Evolutionary conservation across 2,888 invertebrate species (phyloP).

Genomic region (Monochamus alternatus): DNA sequence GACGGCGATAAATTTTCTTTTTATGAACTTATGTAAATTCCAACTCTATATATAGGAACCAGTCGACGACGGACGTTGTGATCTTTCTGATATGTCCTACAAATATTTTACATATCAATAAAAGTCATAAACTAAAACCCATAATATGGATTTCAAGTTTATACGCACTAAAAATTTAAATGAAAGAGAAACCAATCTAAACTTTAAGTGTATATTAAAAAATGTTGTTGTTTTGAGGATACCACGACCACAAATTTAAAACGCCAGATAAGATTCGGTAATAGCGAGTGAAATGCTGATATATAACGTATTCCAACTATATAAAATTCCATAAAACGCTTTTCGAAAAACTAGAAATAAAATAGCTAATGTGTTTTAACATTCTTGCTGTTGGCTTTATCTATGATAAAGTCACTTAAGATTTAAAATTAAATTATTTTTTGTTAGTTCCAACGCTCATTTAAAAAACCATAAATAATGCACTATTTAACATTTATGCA

Average conservation of each 20-base stretch:
- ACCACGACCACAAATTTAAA: slow-evolving; percentile 27
- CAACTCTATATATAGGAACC: slow-evolving; percentile 60
- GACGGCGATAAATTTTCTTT: slow-evolving; percentile 69
- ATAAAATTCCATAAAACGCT: slow-evolving; percentile 15
- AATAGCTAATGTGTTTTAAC: slow-evolving; percentile 23
- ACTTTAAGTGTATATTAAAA: slow-evolving; percentile 32
- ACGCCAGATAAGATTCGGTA: slow-evolving; percentile 34
- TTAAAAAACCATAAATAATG: slow-evolving; percentile 31
- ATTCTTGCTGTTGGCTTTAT: slow-evolving; percentile 31
- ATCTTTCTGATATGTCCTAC: slow-evolving; percentile 32
- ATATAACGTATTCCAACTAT: slow-evolving; percentile 29
- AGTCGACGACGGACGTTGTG: slow-evolving; percentile 43
- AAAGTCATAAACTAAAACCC: slow-evolving; percentile 25
- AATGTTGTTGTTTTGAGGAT: slow-evolving; percentile 27
- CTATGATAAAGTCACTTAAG: slow-evolving; percentile 30
- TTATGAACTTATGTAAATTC: slow-evolving; percentile 65
- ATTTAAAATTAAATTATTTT: slow-evolving; percentile 32
- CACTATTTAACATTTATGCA: slow-evolving; percentile 25
- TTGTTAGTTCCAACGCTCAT: slow-evolving; percentile 14
- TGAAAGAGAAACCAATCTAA: slow-evolving; percentile 43
- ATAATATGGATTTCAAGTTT: slow-evolving; percentile 26
- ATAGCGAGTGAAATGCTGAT: slow-evolving; percentile 38
- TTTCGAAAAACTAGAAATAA: slow-evolving; percentile 34
- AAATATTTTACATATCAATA: slow-evolving; percentile 46
- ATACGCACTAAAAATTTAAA: slow-evolving; percentile 38